Base-by-base conservation (phyloP, 2,797 vertebrate genomes). In the Austrolebias charrua region DNA sequence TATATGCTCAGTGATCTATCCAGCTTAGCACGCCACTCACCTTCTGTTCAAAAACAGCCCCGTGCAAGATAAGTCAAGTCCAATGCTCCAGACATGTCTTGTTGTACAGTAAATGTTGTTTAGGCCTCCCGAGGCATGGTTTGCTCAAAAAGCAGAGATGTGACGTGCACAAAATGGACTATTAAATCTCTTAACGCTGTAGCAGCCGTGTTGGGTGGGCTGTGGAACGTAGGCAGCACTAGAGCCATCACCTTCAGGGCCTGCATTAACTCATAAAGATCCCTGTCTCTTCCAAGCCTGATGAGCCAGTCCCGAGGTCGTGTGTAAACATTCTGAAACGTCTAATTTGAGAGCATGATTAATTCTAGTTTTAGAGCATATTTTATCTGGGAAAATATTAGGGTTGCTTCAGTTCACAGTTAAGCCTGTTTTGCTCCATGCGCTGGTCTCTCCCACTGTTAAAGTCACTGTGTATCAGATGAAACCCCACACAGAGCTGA, bases 241-340 rank as follows among this genome's bases (percentile, higher is more conserved):
- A 81, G 79, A 91, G 80, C 77, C 79, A 81, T 81, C 87, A 84
- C 81, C 87, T 86, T 81, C 82, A 63, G 84, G 85, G 80, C 79
- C 77, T 87, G 66, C 78, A 85, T 81, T 79, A 81, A 85, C 87
- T 84, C 80, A 78, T 82, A 81, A 88, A 86, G 81, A 86, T 87
- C 79, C 71, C 78, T 74, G 84, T 85, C 86, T 88, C 60, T 20
- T 69, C 56, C 68, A 79, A 78, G 83, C 74, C 79, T 69, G 43
- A 75, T 2, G 24, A 71, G 50, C 73, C 69, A 80, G 63, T 64
- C 55, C 46, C 46, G 31, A 75, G 66, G 69, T 65, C 59, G 55
- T n/a, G 31, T 6, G 16, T 0, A 14, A 15, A 28, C 60, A 55
- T 60, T 73, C 54, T 53, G 63, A 59, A 54, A 52, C 40, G 63